phyloP scores from a whole-genome alignment of 2,888 invertebrate species.

The Sminthurinus aureus region DNA sequence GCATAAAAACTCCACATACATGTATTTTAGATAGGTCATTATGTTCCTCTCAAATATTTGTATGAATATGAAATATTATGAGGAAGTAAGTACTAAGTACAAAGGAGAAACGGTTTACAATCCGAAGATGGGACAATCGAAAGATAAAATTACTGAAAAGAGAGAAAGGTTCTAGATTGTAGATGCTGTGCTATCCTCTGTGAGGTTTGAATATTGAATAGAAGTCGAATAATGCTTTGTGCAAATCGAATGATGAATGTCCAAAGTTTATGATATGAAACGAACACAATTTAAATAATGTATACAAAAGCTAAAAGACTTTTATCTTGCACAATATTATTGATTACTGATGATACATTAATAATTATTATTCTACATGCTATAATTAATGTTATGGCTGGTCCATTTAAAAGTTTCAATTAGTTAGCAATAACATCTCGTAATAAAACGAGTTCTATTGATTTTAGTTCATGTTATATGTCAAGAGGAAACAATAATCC shows the following conservation, averaged over 20 bases:
- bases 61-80: not conserved
- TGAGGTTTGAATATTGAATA: no score
- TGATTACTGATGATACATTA: not conserved
- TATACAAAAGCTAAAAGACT: not conserved
- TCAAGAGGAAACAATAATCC: no score
- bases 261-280: not conserved
- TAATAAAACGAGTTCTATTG: no score
- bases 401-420: not conserved
- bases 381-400: not conserved
- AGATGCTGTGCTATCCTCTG: no score
- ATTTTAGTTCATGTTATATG: no score
- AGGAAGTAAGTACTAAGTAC: no score
- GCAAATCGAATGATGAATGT: not conserved
- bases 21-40: not conserved
- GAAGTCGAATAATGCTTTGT: no score
- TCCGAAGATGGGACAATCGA: no score
- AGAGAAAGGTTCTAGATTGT: no score
- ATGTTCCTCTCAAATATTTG: not conserved
- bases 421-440: no score
- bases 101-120: no score
- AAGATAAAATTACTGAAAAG: no score
- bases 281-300: not conserved
- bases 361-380: not conserved
- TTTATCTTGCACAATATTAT: not conserved
- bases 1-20: not conserved